Evolutionary conservation across 2,113 vertebrate species (phyloP).

Genomic region (Manacus vitellinus): DNA sequence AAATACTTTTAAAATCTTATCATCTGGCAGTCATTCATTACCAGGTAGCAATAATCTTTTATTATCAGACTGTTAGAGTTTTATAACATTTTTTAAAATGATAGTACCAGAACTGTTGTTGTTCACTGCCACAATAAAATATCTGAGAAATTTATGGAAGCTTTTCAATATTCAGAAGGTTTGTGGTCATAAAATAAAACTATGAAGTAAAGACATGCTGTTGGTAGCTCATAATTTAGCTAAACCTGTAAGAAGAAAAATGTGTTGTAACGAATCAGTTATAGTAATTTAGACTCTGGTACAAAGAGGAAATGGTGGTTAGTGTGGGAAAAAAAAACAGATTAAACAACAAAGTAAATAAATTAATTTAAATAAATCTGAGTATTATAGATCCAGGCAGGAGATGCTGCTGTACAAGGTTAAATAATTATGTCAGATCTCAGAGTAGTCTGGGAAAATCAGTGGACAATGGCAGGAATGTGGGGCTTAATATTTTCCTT

Average conservation of each 20-base stretch:
- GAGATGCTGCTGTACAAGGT: background rate
- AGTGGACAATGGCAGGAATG: background rate
- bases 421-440: background rate
- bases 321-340: background rate
- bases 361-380: background rate
- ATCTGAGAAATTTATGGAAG: constrained; percentile 27
- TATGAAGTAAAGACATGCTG: background rate
- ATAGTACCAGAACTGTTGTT: constrained; percentile 15
- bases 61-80: constrained; percentile 36
- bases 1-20: constrained; percentile 35
- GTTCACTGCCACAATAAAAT: constrained; percentile 26
- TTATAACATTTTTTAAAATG: constrained; percentile 42
- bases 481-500: background rate
- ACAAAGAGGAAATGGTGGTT: background rate
- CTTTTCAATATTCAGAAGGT: constrained; percentile 25
- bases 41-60: constrained; percentile 41
- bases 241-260: background rate
- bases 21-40: constrained; percentile 36
- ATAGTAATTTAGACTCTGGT: background rate
- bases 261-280: background rate
- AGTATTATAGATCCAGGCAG: background rate
- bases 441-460: background rate
- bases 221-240: constrained; percentile 23
- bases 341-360: background rate
- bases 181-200: constrained; percentile 27